These are phyloP conservation scores for Eptatretus burgeri DNA, from an alignment of 2,113 vertebrate genomes.

Conservation along the genomic window DNA sequence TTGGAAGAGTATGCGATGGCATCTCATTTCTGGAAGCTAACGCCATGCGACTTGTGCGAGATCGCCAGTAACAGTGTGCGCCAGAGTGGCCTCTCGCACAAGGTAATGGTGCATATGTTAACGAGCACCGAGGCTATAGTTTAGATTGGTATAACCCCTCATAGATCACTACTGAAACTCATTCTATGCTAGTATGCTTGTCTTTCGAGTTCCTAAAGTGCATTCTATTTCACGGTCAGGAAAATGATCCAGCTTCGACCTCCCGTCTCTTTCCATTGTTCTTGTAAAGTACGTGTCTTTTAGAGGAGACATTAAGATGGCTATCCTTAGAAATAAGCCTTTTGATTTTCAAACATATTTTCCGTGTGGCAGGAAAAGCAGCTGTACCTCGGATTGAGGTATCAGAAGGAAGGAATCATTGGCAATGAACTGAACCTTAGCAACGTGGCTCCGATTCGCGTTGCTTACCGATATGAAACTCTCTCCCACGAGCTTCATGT, in stretches of 20 bases:
- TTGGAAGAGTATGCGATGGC: slow-evolving; percentile 6
- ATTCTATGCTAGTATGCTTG: too few species aligned
- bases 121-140: too few species aligned
- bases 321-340: too few species aligned
- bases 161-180: too few species aligned
- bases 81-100: slow-evolving; percentile 7
- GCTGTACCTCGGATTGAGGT: not conserved
- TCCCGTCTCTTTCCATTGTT: too few species aligned
- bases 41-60: slow-evolving; percentile 7
- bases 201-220: too few species aligned
- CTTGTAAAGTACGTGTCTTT: too few species aligned
- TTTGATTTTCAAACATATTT: too few species aligned
- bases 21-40: slow-evolving; percentile 8
- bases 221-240: too few species aligned
- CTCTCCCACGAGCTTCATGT: slow-evolving; percentile 6
- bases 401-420: slow-evolving; percentile 3
- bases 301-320: too few species aligned
- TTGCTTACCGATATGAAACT: slow-evolving; percentile 2
- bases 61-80: slow-evolving; percentile 7
- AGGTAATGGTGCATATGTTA: not conserved
- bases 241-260: too few species aligned
- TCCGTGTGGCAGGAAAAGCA: slow-evolving; percentile 7
- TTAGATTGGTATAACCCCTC: too few species aligned
- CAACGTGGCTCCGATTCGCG: slow-evolving; percentile 8
- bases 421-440: slow-evolving; percentile 1